Percentiles rank a stretch among this genome's conserved stretches.
Conservation (phyloP, 2,888 invertebrate genomes). For the Drosophila conformis region DNA sequence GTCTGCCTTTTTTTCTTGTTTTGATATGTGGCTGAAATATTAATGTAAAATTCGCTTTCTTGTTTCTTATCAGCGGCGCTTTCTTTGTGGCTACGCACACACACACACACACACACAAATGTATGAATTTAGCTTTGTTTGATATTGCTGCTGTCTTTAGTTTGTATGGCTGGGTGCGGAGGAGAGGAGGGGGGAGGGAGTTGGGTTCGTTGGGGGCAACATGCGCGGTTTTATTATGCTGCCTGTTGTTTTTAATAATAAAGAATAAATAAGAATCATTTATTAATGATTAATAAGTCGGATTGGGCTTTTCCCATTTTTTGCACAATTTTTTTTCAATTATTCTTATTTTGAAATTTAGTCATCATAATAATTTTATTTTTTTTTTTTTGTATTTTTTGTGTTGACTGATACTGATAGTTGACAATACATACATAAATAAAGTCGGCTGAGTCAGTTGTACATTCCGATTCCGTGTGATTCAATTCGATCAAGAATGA, state of each 20-base stretch:
- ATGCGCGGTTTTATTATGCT: conserved; percentile 66
- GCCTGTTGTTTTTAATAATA: conserved; percentile 67
- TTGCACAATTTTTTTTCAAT: accelerated
- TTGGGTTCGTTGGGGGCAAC: conserved; percentile 3
- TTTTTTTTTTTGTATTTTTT: too few species aligned
- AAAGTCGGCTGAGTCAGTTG: conserved; percentile 55
- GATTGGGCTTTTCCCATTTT: too few species aligned
- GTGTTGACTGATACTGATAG: too few species aligned
- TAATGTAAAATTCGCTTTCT: conserved; percentile 59
- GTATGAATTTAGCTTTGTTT: conserved; percentile 30
- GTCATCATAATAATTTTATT: too few species aligned
- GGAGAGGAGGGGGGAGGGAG: neutral
- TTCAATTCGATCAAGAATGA: conserved; percentile 25
- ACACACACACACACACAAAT: neutral
- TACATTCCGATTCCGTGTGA: conserved; percentile 14
- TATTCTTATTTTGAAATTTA: too few species aligned
- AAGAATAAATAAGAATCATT: conserved; percentile 39
- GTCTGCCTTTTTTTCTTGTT: conserved; percentile 56
- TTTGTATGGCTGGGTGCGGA: neutral
- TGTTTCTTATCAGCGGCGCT: conserved; percentile 36
- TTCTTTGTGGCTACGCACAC: conserved; percentile 39
- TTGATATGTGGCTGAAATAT: conserved; percentile 77
- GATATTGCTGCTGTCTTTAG: conserved; percentile 25
- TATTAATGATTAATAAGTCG: conserved; percentile 62
- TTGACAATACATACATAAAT: neutral